Base-by-base conservation (phyloP, 2,797 vertebrate species). In the Gypaetus barbatus region DNA sequence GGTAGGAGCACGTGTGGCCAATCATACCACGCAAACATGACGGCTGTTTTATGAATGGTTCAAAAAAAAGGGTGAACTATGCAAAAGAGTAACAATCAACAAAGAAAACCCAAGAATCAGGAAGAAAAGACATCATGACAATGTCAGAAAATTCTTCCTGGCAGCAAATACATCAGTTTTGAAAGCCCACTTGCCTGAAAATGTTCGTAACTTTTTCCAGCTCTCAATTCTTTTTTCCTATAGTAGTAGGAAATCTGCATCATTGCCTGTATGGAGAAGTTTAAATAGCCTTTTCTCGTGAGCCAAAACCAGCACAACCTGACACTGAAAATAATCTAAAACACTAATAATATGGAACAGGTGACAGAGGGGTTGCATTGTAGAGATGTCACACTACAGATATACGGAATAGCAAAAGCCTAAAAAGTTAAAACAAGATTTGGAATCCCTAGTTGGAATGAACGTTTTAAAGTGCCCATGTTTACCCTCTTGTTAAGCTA, bases 401-500 rank as follows among this genome's bases (percentile, higher is more conserved):
- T 76, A 69, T 30, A 87, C 27, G 95, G 75, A 95, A 71, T 5
- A 75, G 48, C 46, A 86, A 92, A 95, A 90, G 30, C 15, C 65
- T 76, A 76, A 93, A 91, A 93, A 65, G 70, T 87, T 85, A 75
- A 83, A 95, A 89, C 49, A 90, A 74, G 87, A 84, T 74, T 66
- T 86, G 43, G 73, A 97, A 88, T 96, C 70, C 77, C 91, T 92
- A 44, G 80, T 18, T 92, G 86, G 54, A 91, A 77, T 3, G 7
- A 84, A 81, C 33, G 18, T 76, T 95, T 91, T 93, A 70, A 91
- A 95, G 70, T 52, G 57, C 28, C 25, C 76, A 8, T 93, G 81
- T 85, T 97, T 96, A 93, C 70, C 73, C 25, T 93, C 69, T 84
- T 96, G 93, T 95, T 90, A 94, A 96, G n/a, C 21, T 87, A 91